Conservation (phyloP, 2,888 invertebrate species). For the Cancer borealis region DNA sequence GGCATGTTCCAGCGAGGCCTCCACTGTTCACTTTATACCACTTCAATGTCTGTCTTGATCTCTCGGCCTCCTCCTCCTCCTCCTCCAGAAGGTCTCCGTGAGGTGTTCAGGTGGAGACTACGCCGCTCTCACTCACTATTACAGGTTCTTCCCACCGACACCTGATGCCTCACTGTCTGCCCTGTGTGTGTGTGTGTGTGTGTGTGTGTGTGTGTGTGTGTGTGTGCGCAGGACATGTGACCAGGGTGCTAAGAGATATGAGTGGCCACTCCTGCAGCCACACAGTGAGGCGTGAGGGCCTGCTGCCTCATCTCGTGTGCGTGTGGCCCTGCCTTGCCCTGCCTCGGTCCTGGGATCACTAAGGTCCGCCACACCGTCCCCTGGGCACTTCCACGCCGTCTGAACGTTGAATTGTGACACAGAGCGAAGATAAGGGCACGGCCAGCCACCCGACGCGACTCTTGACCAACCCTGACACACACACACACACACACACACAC, state of each 20-base stretch:
- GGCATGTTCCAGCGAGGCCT: conserved; percentile 9
- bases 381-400: background rate
- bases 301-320: background rate
- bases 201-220: conserved; percentile 53
- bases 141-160: background rate
- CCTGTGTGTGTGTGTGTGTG: conserved; percentile 34
- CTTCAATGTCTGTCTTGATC: background rate
- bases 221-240: conserved; percentile 46
- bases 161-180: background rate
- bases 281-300: background rate
- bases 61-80: conserved; percentile 4
- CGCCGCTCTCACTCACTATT: background rate
- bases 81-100: background rate
- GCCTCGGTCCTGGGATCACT: background rate
- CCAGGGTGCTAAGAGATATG: conserved; percentile 34
- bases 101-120: background rate
- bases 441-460: background rate
- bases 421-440: conserved; percentile 3
- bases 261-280: background rate
- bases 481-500: background rate
- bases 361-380: background rate
- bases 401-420: conserved; percentile 24
- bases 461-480: conserved; percentile 36
- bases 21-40: background rate
- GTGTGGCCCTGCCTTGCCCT: background rate